Conservation (phyloP, 2,113 vertebrate genomes). For the Fulica atra region DNA sequence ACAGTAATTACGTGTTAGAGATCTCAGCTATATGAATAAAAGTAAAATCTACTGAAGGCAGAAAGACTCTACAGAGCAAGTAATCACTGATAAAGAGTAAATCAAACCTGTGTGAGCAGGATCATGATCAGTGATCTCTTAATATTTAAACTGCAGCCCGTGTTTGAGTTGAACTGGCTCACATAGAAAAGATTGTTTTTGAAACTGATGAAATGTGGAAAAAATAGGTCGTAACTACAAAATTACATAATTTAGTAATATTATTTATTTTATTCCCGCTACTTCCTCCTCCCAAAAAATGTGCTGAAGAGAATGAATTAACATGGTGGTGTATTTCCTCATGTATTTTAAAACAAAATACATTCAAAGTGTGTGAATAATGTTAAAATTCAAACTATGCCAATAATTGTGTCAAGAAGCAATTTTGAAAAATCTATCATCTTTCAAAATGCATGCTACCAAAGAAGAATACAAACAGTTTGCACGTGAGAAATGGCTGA, state of each 20-base stretch:
- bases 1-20: not conserved
- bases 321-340: not conserved
- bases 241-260: not conserved
- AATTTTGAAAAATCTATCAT: not conserved
- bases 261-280: not conserved
- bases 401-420: not conserved
- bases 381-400: not conserved
- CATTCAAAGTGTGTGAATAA: not conserved
- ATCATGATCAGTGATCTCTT: not conserved
- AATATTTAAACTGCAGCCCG: not conserved
- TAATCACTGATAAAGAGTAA: not conserved
- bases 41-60: not conserved
- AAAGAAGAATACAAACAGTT: not conserved
- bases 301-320: not conserved
- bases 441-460: not conserved
- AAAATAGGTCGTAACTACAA: not conserved
- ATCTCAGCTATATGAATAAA: not conserved
- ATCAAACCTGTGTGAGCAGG: not conserved
- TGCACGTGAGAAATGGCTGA: not conserved
- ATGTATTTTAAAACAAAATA: not conserved
- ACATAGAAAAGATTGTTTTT: not conserved
- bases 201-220: not conserved
- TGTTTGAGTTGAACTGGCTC: not conserved
- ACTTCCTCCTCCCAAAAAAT: not conserved
- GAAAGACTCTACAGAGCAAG: not conserved